phyloP scores from a whole-genome alignment of 2,888 invertebrate genomes.

The Bhutanitis thaidina region DNA sequence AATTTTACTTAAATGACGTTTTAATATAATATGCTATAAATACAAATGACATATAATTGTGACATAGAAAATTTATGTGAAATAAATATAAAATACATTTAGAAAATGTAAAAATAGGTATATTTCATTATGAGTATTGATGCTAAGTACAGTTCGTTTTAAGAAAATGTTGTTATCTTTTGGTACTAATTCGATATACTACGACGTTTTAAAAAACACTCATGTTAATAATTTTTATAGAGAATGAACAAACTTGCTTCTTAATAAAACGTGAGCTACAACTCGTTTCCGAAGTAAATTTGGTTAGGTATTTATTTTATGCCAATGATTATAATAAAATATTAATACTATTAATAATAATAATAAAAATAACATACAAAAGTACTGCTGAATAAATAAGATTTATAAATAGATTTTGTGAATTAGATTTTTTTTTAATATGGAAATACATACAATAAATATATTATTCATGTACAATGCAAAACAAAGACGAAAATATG shows the following conservation, averaged over 20 bases:
- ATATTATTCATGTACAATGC: conserved; percentile 39
- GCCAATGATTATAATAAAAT: background rate
- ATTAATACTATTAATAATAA: background rate
- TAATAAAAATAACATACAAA: conserved; percentile 4
- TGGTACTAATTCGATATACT: conserved; percentile 3
- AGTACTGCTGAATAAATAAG: conserved; percentile 13
- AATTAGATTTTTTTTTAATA: conserved; percentile 28
- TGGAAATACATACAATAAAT: conserved; percentile 28
- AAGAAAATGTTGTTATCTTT: conserved; percentile 13
- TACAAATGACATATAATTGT: conserved; percentile 27
- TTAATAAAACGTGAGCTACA: conserved; percentile 13
- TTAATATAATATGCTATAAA: conserved; percentile 26
- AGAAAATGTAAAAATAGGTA: conserved; percentile 17
- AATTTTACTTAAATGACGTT: conserved; percentile 28
- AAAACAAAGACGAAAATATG: conserved; percentile 47
- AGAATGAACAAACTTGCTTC: background rate
- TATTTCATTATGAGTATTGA: conserved; percentile 26
- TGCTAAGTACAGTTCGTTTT: conserved; percentile 19
- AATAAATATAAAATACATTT: conserved; percentile 19
- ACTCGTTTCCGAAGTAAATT: background rate
- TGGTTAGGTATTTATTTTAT: background rate
- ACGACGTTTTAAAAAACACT: background rate
- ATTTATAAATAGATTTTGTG: conserved; percentile 23
- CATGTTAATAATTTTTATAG: conserved; percentile 3
- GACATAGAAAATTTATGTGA: conserved; percentile 22